Base-by-base conservation (phyloP, 64 coral and sea anemone species). In the Montipora efflorescens region DNA sequence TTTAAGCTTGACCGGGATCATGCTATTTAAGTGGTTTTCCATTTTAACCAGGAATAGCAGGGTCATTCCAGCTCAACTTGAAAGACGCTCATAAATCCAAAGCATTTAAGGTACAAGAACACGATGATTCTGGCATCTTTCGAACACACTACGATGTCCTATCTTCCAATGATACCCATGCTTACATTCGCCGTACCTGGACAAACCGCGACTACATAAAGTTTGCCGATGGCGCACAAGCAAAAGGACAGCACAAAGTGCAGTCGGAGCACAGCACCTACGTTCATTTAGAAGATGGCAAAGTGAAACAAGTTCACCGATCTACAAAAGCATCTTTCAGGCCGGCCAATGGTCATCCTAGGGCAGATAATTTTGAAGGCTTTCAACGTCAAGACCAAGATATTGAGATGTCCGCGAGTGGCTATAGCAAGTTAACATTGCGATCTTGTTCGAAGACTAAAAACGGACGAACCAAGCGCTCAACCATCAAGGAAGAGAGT, bases 91-190 rank as follows among this genome's bases (percentile, higher is more conserved):
- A 79, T 43, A 79, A 25, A 6, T 45, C 15, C 47, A 84, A 18
- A 19, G 59, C n/a, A 2, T 91, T 75, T 49, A 22, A 28, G 23
- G 87, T 84, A 5, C 23, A 88, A 83, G 96, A 98, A 74, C 87
- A 93, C 46, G 96, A 98, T 48, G 96, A 98, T 76, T 98, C 96
- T 1, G 96, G 96, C 10, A 79, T 98, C 13, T 95, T 93, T 59
- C 77, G 59, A 48, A 62, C 96, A 14, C 82, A 47, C 1, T 98
- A 98, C 81, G 90, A 71, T 2, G 93, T 92, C 6, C 50, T 77
- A 5, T 72, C 84, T 11, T 14, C 48, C 21, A 95, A 95, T 44
- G 58, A 87, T 10, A 93, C 94, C 46, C 91, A 98, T 44, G 64
- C 19, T 25, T 74, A 59, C 2, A 43, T 98, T 7, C 83, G 78